Evolutionary conservation across 2,797 vertebrate species (phyloP).

Genomic region (Sebastes oblongus): DNA sequence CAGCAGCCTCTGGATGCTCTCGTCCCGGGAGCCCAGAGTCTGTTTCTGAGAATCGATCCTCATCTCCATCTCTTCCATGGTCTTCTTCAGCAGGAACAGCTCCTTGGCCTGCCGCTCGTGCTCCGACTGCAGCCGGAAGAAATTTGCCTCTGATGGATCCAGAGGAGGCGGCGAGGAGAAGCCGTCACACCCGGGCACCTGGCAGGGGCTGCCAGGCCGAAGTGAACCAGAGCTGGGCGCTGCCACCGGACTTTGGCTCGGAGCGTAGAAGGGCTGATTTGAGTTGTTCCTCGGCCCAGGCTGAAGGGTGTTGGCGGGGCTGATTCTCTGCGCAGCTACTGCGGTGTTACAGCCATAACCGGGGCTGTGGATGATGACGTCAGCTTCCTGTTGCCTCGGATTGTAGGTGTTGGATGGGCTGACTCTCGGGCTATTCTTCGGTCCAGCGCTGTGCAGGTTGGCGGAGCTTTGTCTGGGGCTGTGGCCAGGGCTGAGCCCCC

Average conservation of each 20-base stretch:
- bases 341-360: constrained; percentile 63
- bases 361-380: constrained; percentile 78
- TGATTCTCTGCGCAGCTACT: constrained; percentile 54
- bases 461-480: constrained; percentile 71
- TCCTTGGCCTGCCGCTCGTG: constrained; percentile 96
- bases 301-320: constrained; percentile 67
- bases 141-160: constrained; percentile 91
- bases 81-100: constrained; percentile 91
- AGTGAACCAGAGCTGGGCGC: constrained; percentile 32
- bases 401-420: constrained; percentile 74
- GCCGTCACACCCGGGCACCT: constrained; percentile 77
- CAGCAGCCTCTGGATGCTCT: constrained; percentile 94
- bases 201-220: constrained; percentile 68
- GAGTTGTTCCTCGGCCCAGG: constrained; percentile 52
- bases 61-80: constrained; percentile 95
- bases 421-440: constrained; percentile 64
- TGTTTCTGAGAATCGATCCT: constrained; percentile 96
- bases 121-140: constrained; percentile 89
- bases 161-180: constrained; percentile 80
- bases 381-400: constrained; percentile 74
- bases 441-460: constrained; percentile 66
- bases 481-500: constrained; percentile 64
- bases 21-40: constrained; percentile 92
- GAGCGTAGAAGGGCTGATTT: constrained; percentile 47
- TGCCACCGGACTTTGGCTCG: constrained; percentile 15